These are phyloP conservation scores for Nesogale talazaci DNA, from an alignment of 2,113 vertebrate genomes.

Conservation along the genomic window DNA sequence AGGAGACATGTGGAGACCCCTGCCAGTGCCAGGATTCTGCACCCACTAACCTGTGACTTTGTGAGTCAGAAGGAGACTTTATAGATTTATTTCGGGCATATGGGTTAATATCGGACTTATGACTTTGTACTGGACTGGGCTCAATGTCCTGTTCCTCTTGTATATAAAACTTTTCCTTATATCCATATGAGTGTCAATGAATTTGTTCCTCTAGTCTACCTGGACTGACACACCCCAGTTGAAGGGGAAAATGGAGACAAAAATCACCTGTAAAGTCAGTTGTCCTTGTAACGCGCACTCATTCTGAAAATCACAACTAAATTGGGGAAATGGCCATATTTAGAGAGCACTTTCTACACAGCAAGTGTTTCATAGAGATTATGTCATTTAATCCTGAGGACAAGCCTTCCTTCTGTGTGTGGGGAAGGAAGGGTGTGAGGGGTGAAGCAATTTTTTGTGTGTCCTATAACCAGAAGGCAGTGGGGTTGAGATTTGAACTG, in stretches of 20 bases:
- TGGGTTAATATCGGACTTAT: no score
- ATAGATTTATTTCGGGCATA: no score
- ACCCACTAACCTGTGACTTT: no score
- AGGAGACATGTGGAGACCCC: no score
- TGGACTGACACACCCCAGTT: conserved; percentile 9
- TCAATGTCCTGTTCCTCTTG: no score
- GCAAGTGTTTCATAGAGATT: neutral
- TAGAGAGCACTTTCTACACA: conserved; percentile 13
- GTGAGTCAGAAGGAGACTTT: no score
- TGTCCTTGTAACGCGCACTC: conserved; percentile 32
- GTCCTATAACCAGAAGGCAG: conserved; percentile 2
- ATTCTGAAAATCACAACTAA: conserved; percentile 43
- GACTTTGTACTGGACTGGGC: no score
- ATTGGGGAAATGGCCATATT: conserved; percentile 22
- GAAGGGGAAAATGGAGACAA: neutral
- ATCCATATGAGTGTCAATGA: no score
- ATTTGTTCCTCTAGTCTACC: no score
- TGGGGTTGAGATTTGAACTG: conserved; percentile 19
- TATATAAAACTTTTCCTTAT: no score
- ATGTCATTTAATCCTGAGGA: conserved; percentile 57
- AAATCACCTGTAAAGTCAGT: conserved; percentile 26
- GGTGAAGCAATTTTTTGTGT: conserved; percentile 12
- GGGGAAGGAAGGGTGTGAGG: neutral
- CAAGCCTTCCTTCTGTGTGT: conserved; percentile 36
- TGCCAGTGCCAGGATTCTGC: no score